These are phyloP conservation scores for Calidris pugnax DNA, from an alignment of 2,113 vertebrate genomes.

Conservation along the genomic window DNA sequence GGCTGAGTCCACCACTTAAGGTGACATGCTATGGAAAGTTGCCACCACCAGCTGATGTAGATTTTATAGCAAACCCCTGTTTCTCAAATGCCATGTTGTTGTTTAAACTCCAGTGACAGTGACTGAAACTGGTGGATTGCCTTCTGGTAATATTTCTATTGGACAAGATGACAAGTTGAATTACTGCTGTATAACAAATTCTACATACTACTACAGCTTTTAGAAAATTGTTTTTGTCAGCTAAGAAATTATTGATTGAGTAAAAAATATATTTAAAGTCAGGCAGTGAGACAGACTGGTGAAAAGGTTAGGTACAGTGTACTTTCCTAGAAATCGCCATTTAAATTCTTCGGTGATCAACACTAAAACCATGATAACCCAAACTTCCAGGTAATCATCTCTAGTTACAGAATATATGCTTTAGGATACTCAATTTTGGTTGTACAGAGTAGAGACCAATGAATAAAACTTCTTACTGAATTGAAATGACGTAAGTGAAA, in stretches of 20 bases:
- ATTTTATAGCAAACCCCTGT: constrained; percentile 11
- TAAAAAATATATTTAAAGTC: constrained; percentile 65
- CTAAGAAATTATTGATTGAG: constrained; percentile 65
- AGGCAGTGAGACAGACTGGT: constrained; percentile 1
- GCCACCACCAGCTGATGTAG: not conserved
- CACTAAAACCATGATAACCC: not conserved
- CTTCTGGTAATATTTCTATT: constrained; percentile 62
- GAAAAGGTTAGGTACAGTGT: constrained; percentile 30
- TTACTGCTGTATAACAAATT: constrained; percentile 64
- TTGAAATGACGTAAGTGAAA: not conserved
- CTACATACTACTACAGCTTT: constrained; percentile 44
- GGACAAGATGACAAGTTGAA: constrained; percentile 58
- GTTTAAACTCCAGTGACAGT: constrained; percentile 53
- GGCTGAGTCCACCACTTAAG: not conserved
- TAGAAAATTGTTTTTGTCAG: constrained; percentile 66
- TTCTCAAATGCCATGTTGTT: constrained; percentile 31
- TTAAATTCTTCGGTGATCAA: not conserved
- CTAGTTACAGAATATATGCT: not conserved
- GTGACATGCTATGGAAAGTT: constrained; percentile 11
- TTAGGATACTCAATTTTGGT: not conserved
- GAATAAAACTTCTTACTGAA: constrained; percentile 12
- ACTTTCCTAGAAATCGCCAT: not conserved
- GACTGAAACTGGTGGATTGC: constrained; percentile 49
- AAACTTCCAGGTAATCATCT: not conserved
- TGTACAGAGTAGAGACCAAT: not conserved